Base-by-base conservation (phyloP, 23 tunicate genomes). In the Corella eumyota region DNA sequence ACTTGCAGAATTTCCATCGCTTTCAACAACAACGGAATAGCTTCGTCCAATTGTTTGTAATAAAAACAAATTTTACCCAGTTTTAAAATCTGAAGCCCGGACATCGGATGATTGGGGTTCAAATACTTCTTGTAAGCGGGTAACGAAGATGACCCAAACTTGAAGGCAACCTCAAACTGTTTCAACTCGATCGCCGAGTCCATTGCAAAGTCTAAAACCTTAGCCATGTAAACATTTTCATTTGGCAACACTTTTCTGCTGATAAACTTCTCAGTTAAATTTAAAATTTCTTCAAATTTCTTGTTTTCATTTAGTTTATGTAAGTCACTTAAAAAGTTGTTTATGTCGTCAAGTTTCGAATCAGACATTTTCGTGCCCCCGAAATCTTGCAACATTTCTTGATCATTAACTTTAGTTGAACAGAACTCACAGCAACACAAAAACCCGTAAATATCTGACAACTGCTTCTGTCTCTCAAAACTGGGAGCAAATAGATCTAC, bases 151-250 rank as follows among this genome's bases (percentile, higher is more conserved):
- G 60, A 74, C 22, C 94, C 94, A 70, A 58, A 72, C 5, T 62
- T 53, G 36, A 84, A 84, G 6, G 94, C 94, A 26, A 57, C 58
- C 1, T 69, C 78, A 44, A 75, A 84, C 34, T 57, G 64, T 15
- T 75, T 61, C 3, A 63, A 36, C 35, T 68, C 74, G 52, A 84
- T 75, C 0, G 71, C 46, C 6, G 94, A 77, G 49, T 84, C 94
- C 78, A 75, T 84, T 26, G 83, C 76, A 74, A 75, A 84, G 50
- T 84, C 94, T 9, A 70, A 56, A 25, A 75, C 72, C 60, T 67
- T 84, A 33, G 94, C 83, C 94, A 84, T 84, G 69, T 75, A 84
- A 30, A 84, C 71, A 57, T 84, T 84, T 49, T 75, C 67, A 17
- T 25, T 30, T 26, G 94, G 94, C 3, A 84, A 40, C 17, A 75